phyloP scores from a whole-genome alignment of 2,888 invertebrate genomes.

The Kuschelorhynchus macadamiae region DNA sequence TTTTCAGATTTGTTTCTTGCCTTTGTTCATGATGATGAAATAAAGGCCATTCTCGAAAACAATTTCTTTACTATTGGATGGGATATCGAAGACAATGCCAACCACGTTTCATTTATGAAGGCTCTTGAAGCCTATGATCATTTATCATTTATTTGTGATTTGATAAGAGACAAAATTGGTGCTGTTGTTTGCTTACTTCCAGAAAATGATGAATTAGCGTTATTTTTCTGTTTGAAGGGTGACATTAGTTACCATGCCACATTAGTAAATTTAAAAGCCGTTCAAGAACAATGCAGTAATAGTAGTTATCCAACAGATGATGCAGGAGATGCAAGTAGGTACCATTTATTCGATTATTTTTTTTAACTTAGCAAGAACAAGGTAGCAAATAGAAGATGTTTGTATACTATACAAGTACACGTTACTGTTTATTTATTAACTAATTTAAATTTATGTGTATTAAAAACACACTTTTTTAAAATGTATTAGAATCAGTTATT shows the following conservation, averaged over 20 bases:
- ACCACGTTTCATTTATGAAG: conserved; percentile 52
- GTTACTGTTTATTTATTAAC: too few species aligned
- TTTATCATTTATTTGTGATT: conserved; percentile 27
- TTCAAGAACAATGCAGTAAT: background rate
- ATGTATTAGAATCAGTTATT: too few species aligned
- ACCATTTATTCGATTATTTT: too few species aligned
- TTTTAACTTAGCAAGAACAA: background rate
- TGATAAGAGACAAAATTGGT: conserved; percentile 49
- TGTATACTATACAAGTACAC: too few species aligned
- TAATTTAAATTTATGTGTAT: too few species aligned
- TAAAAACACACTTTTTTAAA: too few species aligned
- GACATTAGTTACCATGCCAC: background rate
- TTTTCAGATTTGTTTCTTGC: conserved; percentile 58
- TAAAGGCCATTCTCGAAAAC: conserved; percentile 53
- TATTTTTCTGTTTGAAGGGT: conserved; percentile 25
- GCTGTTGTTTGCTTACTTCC: conserved; percentile 54
- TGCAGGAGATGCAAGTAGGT: background rate
- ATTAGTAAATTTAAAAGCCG: background rate
- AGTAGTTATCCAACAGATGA: background rate
- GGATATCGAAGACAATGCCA: conserved; percentile 56
- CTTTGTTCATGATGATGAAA: conserved; percentile 50
- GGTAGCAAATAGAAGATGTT: too few species aligned
- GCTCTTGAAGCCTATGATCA: conserved; percentile 21
- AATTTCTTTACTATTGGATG: conserved; percentile 59
- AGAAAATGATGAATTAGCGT: background rate